Percentiles rank a stretch among this genome's conserved stretches.
phyloP scores from a whole-genome alignment of 37 sponge, comb jelly and placozoan species.

The Geodia barretti region DNA sequence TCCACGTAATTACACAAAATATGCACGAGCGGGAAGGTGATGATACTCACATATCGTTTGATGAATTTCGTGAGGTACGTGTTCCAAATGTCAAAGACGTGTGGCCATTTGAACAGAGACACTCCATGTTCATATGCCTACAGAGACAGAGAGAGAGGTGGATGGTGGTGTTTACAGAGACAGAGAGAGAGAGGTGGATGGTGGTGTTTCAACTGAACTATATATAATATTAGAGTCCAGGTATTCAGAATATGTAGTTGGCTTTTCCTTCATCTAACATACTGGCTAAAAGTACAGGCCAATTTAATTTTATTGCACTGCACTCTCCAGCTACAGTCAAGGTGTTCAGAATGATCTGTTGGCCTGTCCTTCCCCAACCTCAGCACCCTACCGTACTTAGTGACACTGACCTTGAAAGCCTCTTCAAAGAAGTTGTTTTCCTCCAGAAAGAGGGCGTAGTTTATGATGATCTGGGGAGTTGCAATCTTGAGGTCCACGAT shows the following conservation, averaged over 20 bases:
- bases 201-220: no score
- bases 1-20: no score
- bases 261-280: no score
- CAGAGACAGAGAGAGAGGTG: conserved; percentile 4
- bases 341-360: no score
- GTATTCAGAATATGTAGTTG: no score
- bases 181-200: no score
- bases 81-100: conserved; percentile 96
- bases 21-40: neutral
- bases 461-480: conserved; percentile 94
- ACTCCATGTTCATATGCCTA: conserved; percentile 96
- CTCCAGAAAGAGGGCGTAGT: conserved; percentile 93
- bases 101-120: conserved; percentile 96
- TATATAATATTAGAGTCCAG: no score
- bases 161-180: no score
- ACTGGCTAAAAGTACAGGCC: no score
- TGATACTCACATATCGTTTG: conserved; percentile 80
- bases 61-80: conserved; percentile 97
- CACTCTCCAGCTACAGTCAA: no score
- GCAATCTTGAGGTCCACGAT: conserved; percentile 96
- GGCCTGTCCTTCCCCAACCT: no score
- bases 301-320: no score
- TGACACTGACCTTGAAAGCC: conserved; percentile 80
- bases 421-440: conserved; percentile 98
- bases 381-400: neutral